These are phyloP conservation scores for Thunnus thynnus DNA, from an alignment of 2,113 vertebrate species.

Conservation along the genomic window DNA sequence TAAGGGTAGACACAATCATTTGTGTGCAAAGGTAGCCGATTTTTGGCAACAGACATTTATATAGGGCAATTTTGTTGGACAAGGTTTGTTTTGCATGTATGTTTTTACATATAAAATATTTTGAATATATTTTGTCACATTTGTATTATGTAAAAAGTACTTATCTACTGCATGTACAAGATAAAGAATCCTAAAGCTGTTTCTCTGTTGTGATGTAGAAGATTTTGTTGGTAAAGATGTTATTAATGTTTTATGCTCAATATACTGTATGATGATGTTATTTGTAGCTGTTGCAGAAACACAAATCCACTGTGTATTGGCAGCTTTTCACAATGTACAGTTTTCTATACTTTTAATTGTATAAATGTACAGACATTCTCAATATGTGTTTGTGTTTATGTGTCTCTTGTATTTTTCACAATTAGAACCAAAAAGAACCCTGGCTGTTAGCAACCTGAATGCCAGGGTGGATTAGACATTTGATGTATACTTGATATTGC, in stretches of 20 bases:
- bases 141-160: conserved; percentile 67
- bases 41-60: conserved; percentile 62
- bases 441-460: background rate
- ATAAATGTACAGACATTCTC: conserved; percentile 76
- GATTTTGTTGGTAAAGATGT: conserved; percentile 5
- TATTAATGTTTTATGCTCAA: conserved; percentile 9
- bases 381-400: conserved; percentile 24
- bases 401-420: background rate
- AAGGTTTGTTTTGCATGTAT: conserved; percentile 49
- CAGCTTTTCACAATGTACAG: conserved; percentile 45
- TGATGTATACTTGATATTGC: too few relatives aligned
- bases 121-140: conserved; percentile 57
- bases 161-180: conserved; percentile 53
- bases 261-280: background rate
- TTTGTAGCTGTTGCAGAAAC: conserved; percentile 22
- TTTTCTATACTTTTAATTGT: conserved; percentile 65
- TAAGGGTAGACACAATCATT: conserved; percentile 39
- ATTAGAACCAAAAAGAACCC: background rate
- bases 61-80: conserved; percentile 50
- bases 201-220: conserved; percentile 22
- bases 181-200: background rate
- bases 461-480: background rate
- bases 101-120: conserved; percentile 51
- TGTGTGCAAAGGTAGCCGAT: conserved; percentile 50
- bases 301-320: conserved; percentile 18